Conservation (phyloP, 2,797 vertebrate species). For the Dendrocincla fuliginosa region DNA sequence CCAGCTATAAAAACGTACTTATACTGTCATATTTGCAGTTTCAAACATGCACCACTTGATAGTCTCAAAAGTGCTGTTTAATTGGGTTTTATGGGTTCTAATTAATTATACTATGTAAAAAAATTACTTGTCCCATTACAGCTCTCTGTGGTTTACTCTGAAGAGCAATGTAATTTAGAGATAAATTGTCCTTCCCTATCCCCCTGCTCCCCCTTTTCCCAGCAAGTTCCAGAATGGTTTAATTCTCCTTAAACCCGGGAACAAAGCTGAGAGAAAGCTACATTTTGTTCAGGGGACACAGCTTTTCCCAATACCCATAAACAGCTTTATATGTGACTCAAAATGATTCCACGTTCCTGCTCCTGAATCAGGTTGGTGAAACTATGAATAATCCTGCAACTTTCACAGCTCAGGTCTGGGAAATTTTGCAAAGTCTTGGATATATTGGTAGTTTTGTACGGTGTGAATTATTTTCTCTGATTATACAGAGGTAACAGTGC, state of each 20-base stretch:
- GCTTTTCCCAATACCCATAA: not conserved
- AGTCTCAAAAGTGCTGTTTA: constrained; percentile 76
- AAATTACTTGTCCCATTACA: constrained; percentile 69
- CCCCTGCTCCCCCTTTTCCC: not conserved
- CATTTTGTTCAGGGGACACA: not conserved
- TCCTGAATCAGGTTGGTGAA: constrained; percentile 27
- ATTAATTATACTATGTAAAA: constrained; percentile 71
- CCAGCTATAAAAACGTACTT: constrained; percentile 74
- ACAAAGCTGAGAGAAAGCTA: not conserved
- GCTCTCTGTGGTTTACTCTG: constrained; percentile 66
- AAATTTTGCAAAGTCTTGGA: not conserved
- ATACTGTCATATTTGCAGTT: constrained; percentile 69
- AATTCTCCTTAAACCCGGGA: not conserved
- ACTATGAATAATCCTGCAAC: not conserved
- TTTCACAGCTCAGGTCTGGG: constrained; percentile 4
- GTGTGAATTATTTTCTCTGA: not conserved
- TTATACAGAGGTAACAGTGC: not conserved
- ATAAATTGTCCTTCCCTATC: constrained; percentile 54
- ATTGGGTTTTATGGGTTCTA: constrained; percentile 73
- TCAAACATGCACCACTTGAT: constrained; percentile 70
- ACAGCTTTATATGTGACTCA: not conserved
- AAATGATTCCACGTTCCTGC: not conserved
- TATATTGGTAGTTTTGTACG: not conserved
- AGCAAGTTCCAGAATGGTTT: constrained; percentile 6
- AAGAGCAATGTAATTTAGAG: constrained; percentile 64